phyloP scores from a whole-genome alignment of 2,113 vertebrate genomes.

The Craseonycteris thonglongyai region DNA sequence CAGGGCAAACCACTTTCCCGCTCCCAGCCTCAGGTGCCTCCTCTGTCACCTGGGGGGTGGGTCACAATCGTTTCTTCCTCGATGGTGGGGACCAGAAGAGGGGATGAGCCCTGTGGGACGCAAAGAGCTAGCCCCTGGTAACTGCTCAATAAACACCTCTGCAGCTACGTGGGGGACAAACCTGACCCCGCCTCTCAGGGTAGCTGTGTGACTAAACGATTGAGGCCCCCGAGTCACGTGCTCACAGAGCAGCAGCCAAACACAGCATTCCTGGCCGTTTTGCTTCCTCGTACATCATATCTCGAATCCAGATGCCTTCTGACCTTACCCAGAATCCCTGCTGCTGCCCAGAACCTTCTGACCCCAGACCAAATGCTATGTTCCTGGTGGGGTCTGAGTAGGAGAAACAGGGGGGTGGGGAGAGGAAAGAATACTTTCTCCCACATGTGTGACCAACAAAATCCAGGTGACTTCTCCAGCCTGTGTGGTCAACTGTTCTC shows the following conservation, averaged over 20 bases:
- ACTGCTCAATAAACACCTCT: background rate
- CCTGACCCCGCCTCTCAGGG: background rate
- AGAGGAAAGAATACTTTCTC: background rate
- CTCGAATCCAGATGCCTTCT: conserved; percentile 76
- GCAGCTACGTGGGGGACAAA: rapidly evolving
- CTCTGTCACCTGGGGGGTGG: background rate
- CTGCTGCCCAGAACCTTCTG: conserved; percentile 43
- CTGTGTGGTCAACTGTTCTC: background rate
- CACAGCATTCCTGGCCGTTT: conserved; percentile 19
- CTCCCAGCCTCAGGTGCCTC: background rate
- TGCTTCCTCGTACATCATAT: conserved; percentile 69
- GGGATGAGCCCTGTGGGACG: rapidly evolving
- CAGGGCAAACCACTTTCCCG: background rate
- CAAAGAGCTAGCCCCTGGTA: background rate
- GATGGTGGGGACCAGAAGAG: background rate
- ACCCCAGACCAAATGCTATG: background rate
- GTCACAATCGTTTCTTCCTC: rapidly evolving
- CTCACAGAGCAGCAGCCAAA: background rate
- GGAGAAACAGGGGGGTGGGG: background rate
- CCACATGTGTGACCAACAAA: conserved; percentile 71
- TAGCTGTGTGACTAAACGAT: background rate
- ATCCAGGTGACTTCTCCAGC: conserved; percentile 53
- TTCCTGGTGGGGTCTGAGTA: conserved; percentile 13
- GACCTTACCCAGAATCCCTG: conserved; percentile 76
- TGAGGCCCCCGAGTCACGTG: rapidly evolving